Evolutionary conservation across 2,113 vertebrate species (phyloP).

Genomic region (Sisor rabdophorus): DNA sequence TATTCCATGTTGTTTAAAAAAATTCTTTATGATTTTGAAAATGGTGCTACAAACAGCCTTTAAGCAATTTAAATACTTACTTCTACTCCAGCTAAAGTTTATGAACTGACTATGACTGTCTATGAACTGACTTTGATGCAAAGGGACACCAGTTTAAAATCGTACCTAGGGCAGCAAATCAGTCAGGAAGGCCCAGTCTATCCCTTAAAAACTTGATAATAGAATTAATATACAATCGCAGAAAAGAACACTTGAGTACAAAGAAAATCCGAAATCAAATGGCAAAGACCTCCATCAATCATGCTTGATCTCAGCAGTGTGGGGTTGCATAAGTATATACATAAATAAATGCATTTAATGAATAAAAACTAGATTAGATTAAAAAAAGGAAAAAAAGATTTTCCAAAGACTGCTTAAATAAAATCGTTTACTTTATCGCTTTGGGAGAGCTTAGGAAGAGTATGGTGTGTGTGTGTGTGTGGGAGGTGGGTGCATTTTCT

Average conservation of each 20-base stretch:
- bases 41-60: neutral
- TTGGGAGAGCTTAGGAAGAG: slow-evolving; percentile 2
- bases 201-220: neutral
- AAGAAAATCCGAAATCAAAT: slow-evolving; percentile 56
- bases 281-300: slow-evolving; percentile 40
- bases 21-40: neutral
- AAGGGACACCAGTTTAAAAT: too few relatives aligned
- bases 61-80: neutral
- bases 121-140: too few relatives aligned
- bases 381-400: neutral
- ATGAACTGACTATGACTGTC: too few relatives aligned
- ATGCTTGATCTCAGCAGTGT: slow-evolving; percentile 49
- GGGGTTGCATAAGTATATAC: slow-evolving; percentile 2
- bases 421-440: neutral
- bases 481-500: slow-evolving; percentile 27
- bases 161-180: too few relatives aligned
- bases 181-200: too few relatives aligned
- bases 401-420: neutral
- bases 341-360: slow-evolving; percentile 52
- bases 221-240: slow-evolving; percentile 46
- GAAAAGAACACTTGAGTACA: slow-evolving; percentile 30
- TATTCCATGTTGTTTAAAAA: neutral
- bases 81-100: neutral
- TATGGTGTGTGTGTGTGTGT: neutral
- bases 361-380: slow-evolving; percentile 41